A percentile compares a stretch with the other conserved stretches of the same genome.
Evolutionary conservation across 1,140 invertebrate species (phyloP).

Genomic region (Calliopsis andreniformis): DNA sequence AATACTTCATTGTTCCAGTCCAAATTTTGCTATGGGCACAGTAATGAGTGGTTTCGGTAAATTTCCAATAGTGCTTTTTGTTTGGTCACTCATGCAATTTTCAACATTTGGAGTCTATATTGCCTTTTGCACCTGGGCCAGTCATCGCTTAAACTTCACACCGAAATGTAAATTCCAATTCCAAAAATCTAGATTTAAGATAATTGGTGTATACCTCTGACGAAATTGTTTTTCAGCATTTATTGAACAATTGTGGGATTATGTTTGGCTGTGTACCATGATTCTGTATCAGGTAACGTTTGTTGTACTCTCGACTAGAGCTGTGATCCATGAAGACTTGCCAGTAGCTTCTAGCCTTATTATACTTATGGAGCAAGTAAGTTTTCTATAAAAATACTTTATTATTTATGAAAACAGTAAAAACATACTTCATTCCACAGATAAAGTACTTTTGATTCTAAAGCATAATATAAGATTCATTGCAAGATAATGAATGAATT

Average conservation of each 20-base stretch:
- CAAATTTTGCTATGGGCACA: slow-evolving; percentile 82
- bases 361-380: slow-evolving; percentile 84
- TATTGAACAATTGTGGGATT: slow-evolving; percentile 77
- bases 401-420: no score
- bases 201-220: no score
- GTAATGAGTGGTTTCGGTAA: slow-evolving; percentile 83
- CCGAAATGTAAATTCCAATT: slow-evolving; percentile 74
- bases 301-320: slow-evolving; percentile 81
- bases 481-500: no score
- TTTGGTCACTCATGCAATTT: slow-evolving; percentile 83
- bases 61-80: slow-evolving; percentile 80
- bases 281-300: slow-evolving; percentile 79
- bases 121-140: slow-evolving; percentile 83
- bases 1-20: slow-evolving; percentile 73
- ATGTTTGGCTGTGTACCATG: slow-evolving; percentile 75
- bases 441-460: no score
- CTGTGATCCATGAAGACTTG: slow-evolving; percentile 81
- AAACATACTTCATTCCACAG: no score
- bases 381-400: slow-evolving; percentile 22
- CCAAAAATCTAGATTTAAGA: slow-evolving; percentile 44
- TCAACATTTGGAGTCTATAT: slow-evolving; percentile 82
- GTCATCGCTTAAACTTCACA: slow-evolving; percentile 61
- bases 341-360: slow-evolving; percentile 84
- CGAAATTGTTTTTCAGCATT: slow-evolving; percentile 49
- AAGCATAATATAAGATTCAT: no score